phyloP scores from a whole-genome alignment of 1,140 invertebrate species.

The Hycleus phaleratus region DNA sequence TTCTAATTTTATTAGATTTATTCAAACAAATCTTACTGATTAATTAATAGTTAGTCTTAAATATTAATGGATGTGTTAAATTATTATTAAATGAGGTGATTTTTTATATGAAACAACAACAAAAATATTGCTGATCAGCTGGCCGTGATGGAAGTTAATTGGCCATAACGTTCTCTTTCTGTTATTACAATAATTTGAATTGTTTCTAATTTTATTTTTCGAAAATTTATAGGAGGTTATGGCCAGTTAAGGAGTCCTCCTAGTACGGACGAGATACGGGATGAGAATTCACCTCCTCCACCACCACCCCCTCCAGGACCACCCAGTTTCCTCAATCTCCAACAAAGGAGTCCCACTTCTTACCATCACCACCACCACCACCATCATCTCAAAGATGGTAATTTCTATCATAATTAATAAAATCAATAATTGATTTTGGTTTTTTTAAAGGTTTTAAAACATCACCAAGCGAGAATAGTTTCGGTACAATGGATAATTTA shows the following conservation, averaged over 20 bases:
- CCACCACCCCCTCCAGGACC: slow-evolving; percentile 39
- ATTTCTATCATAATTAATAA: background rate
- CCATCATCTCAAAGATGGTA: slow-evolving; percentile 39
- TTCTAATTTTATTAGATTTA: too few relatives aligned
- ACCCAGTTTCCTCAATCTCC: slow-evolving; percentile 25
- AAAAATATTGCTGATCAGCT: background rate
- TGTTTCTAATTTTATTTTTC: background rate
- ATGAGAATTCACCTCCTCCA: slow-evolving; percentile 45
- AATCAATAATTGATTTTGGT: background rate
- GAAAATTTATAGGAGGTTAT: slow-evolving; percentile 44
- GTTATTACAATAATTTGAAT: background rate
- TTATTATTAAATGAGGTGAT: background rate
- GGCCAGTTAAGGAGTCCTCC: slow-evolving; percentile 48
- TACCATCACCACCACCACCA: too few relatives aligned
- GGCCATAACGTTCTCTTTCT: background rate
- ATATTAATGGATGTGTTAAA: background rate
- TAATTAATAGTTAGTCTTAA: background rate
- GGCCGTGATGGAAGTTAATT: background rate
- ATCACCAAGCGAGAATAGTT: slow-evolving; percentile 27
- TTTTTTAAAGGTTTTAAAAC: slow-evolving; percentile 29
- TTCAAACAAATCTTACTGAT: background rate
- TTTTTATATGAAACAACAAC: background rate
- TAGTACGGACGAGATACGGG: slow-evolving; percentile 45
- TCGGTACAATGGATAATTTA: slow-evolving; percentile 24
- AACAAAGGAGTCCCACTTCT: slow-evolving; percentile 35